Base-by-base conservation (phyloP, 2,888 invertebrate genomes). In the Argynnis bischoffii region DNA sequence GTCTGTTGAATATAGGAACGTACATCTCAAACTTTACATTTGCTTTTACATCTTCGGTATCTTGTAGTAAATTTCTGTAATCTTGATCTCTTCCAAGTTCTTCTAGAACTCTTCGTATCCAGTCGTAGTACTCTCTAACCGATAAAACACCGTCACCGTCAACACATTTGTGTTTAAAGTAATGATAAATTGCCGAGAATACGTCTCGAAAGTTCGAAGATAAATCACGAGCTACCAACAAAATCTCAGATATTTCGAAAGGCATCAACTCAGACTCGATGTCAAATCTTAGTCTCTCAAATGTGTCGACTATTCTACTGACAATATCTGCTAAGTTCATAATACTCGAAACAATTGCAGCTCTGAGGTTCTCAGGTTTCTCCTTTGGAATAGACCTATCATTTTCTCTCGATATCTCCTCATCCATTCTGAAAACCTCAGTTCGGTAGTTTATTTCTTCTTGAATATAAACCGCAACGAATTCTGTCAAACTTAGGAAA, bases 401-500 rank as follows among this genome's bases (percentile, higher is more conserved):
- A 48, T 48, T 48, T 48, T 15, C 2, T 48, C 48, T 48, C 48
- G 15, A 48, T 48, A 48, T 48, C 1, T 15, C 6, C 14, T 48
- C 48, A n/a, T 1, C 48, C 48, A n/a, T 15, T 48, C 48, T 48
- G 48, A 15, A 48, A 48, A 48, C 48, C 48, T 1, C 48, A 48
- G 48, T 48, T 48, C 48, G 48, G 48, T 48, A 48, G 1, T 48
- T 1, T 48, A 48, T 48, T 48, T 48, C 48, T 48, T 48, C 48
- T 48, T 13, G 0, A 48, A 48, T 48, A 13, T 48, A 48, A 48
- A 48, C 48, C 14, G 48, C 48, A 48, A n/a, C 13, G n/a, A 48
- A 48, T 1, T 48, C 48, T 11, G 6, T 48, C 48, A 48, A 48
- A 48, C 48, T 48, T 55, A n/a, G 55, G 35, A 55, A 55, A 55